Evolutionary conservation across 2,113 vertebrate species (phyloP).

Genomic region (Scartelaos histophorus): DNA sequence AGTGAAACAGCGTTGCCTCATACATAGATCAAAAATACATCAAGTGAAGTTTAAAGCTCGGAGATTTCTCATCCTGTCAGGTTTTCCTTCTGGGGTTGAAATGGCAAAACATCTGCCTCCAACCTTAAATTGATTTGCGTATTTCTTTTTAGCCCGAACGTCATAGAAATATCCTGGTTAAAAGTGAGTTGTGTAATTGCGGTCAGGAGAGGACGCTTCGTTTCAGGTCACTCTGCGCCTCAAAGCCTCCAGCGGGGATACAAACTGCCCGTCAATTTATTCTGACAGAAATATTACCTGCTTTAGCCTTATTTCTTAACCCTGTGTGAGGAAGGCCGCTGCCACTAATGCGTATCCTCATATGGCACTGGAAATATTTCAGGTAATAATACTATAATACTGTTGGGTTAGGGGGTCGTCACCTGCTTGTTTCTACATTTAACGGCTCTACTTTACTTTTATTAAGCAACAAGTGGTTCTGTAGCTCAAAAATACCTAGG

Average conservation of each 20-base stretch:
- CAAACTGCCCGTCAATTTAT: conserved; percentile 5
- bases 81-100: neutral
- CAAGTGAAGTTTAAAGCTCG: neutral
- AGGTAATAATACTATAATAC: too few species aligned
- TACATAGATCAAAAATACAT: neutral
- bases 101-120: neutral
- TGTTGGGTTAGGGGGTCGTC: too few species aligned
- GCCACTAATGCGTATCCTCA: too few species aligned
- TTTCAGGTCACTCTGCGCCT: conserved; percentile 9
- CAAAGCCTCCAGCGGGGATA: neutral
- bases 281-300: conserved; percentile 3
- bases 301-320: neutral
- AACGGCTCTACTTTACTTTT: too few species aligned
- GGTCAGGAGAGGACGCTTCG: conserved; percentile 23
- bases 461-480: too few species aligned
- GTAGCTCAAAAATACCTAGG: too few species aligned
- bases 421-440: neutral
- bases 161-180: neutral
- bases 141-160: neutral
- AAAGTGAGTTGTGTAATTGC: neutral
- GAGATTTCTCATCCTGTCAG: neutral
- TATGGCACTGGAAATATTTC: too few species aligned
- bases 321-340: neutral
- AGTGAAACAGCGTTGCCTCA: neutral
- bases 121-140: neutral